These are phyloP conservation scores for Coecobrya sp. DNA, from an alignment of 2,888 invertebrate genomes.

Conservation along the genomic window DNA sequence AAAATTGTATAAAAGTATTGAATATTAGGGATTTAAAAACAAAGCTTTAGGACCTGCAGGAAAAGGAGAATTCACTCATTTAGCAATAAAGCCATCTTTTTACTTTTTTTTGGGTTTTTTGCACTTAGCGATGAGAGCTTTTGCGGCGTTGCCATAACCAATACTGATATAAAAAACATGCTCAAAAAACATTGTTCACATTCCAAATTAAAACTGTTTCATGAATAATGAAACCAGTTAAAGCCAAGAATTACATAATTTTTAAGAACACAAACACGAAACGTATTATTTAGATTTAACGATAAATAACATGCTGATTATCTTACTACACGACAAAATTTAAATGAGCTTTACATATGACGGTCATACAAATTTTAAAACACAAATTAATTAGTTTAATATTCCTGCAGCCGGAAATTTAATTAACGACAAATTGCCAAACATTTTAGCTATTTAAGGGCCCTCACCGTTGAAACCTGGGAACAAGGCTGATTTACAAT, in stretches of 20 bases:
- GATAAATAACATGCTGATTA: not conserved
- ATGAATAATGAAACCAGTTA: not conserved
- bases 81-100: slow-evolving; percentile 45
- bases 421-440: no score
- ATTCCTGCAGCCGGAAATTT: no score
- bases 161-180: slow-evolving; percentile 22
- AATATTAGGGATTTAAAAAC: no score
- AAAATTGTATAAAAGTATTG: no score
- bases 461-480: not conserved
- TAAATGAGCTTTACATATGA: no score
- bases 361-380: no score
- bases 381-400: no score
- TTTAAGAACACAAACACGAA: not conserved
- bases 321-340: no score
- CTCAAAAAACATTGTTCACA: not conserved
- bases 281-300: not conserved
- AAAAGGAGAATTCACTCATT: slow-evolving; percentile 29
- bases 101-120: slow-evolving; percentile 18
- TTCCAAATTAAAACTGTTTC: not conserved
- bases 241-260: slow-evolving; percentile 9
- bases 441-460: no score
- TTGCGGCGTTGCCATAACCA: slow-evolving; percentile 61
- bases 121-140: slow-evolving; percentile 71
- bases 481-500: no score
- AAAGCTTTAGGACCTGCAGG: slow-evolving; percentile 93